phyloP scores from a whole-genome alignment of 2,888 invertebrate genomes.

The Notocelia uddmanniana region DNA sequence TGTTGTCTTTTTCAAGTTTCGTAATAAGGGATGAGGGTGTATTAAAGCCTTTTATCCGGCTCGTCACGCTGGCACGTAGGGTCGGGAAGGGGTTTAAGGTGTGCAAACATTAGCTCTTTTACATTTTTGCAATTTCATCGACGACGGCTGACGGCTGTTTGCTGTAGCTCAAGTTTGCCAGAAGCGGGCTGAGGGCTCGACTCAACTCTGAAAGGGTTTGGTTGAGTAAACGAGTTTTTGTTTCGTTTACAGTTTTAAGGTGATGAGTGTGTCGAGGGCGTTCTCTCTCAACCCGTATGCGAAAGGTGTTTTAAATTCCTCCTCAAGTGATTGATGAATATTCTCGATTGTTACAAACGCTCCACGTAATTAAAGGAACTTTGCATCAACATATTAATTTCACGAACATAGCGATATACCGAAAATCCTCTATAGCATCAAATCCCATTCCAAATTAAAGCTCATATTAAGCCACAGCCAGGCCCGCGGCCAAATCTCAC shows the following conservation, averaged over 20 bases:
- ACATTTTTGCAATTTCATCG: constrained; percentile 86
- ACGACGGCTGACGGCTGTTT: constrained; percentile 80
- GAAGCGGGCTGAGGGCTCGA: constrained; percentile 70
- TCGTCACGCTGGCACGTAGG: constrained; percentile 83
- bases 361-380: background rate
- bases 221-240: constrained; percentile 74
- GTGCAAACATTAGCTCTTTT: constrained; percentile 86
- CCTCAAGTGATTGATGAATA: constrained; percentile 25
- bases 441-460: constrained; percentile 70
- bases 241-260: constrained; percentile 46
- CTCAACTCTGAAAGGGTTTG: constrained; percentile 76
- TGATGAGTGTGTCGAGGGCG: constrained; percentile 42
- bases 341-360: background rate
- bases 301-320: constrained; percentile 28
- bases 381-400: constrained; percentile 23
- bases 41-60: constrained; percentile 86
- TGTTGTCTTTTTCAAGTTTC: constrained; percentile 87
- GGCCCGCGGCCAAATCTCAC: constrained; percentile 81
- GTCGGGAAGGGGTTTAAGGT: constrained; percentile 85
- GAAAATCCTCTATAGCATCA: constrained; percentile 54
- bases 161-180: constrained; percentile 67
- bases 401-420: constrained; percentile 25
- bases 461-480: constrained; percentile 73
- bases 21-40: constrained; percentile 87
- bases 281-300: constrained; percentile 32